A percentile compares a stretch with the other conserved stretches of the same genome.
phyloP scores from a whole-genome alignment of 2,797 vertebrate genomes.

The Thunnus albacares region DNA sequence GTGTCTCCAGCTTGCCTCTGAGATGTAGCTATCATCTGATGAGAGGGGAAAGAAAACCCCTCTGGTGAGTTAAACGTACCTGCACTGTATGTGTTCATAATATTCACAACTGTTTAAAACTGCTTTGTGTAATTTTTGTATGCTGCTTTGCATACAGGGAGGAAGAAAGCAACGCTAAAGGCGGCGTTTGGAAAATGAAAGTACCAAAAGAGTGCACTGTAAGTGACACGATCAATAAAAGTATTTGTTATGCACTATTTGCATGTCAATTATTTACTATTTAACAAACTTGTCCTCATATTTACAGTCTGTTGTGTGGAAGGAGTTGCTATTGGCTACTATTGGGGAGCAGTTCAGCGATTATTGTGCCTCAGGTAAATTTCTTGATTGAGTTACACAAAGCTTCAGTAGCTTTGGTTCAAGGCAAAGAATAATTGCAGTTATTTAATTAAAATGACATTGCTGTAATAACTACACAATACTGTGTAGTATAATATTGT shows the following conservation, averaged over 20 bases:
- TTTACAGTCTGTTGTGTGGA: slow-evolving; percentile 93
- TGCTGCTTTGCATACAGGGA: slow-evolving; percentile 86
- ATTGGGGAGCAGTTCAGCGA: slow-evolving; percentile 97
- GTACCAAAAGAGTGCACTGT: slow-evolving; percentile 95
- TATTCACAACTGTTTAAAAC: neutral
- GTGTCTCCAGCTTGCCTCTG: slow-evolving; percentile 91
- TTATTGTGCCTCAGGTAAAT: slow-evolving; percentile 92
- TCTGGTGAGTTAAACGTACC: slow-evolving; percentile 87
- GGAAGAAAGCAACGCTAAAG: slow-evolving; percentile 97
- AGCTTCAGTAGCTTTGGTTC: neutral
- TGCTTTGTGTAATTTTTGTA: neutral
- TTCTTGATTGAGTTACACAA: neutral
- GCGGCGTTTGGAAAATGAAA: slow-evolving; percentile 98
- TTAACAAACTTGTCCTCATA: slow-evolving; percentile 20
- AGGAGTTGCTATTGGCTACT: slow-evolving; percentile 94
- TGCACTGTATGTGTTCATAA: no score
- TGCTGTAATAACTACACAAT: neutral
- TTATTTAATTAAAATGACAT: neutral
- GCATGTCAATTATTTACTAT: neutral
- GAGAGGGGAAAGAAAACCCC: slow-evolving; percentile 93
- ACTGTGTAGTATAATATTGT: neutral
- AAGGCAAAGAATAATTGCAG: neutral
- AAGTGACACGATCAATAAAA: slow-evolving; percentile 63
- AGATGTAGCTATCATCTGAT: slow-evolving; percentile 96
- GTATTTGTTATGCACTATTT: neutral